Evolutionary conservation across 2,888 invertebrate species (phyloP).

Genomic region (Tridacna crocea): DNA sequence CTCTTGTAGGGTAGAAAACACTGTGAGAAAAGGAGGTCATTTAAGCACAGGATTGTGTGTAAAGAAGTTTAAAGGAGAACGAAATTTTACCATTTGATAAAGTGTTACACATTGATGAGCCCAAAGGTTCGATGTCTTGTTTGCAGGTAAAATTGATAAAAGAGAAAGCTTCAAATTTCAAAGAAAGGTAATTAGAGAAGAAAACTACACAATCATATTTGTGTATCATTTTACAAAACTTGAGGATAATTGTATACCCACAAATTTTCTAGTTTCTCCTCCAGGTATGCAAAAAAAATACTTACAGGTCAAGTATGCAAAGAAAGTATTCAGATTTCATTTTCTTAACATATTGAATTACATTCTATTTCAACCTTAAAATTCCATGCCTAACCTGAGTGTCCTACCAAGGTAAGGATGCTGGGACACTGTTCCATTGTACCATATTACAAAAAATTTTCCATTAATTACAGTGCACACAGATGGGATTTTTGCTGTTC

Average conservation of each 20-base stretch:
- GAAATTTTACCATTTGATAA: too few relatives aligned
- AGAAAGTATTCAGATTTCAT: neutral
- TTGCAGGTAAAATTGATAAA: neutral
- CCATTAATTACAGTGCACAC: too few relatives aligned
- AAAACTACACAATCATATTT: slow-evolving; percentile 5
- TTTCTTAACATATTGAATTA: neutral
- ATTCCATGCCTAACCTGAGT: neutral
- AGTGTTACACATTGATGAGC: too few relatives aligned
- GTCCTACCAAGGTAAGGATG: neutral
- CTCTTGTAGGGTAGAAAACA: too few relatives aligned
- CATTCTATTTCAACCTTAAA: neutral
- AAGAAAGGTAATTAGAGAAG: slow-evolving; percentile 4
- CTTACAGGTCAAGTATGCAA: neutral
- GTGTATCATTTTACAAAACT: slow-evolving; percentile 12
- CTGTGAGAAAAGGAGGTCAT: too few relatives aligned
- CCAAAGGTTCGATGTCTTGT: too few relatives aligned
- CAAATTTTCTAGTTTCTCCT: slow-evolving; percentile 4
- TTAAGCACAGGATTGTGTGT: too few relatives aligned
- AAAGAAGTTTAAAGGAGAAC: too few relatives aligned
- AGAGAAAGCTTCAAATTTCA: slow-evolving; percentile 9
- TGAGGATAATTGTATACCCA: slow-evolving; percentile 6
- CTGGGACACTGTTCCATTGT: neutral
- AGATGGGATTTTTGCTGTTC: too few relatives aligned
- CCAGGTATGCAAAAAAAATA: too few relatives aligned
- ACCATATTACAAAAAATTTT: too few relatives aligned